Evolutionary conservation across 2,888 invertebrate genomes (phyloP).

Genomic region (Plagiodera versicolora): DNA sequence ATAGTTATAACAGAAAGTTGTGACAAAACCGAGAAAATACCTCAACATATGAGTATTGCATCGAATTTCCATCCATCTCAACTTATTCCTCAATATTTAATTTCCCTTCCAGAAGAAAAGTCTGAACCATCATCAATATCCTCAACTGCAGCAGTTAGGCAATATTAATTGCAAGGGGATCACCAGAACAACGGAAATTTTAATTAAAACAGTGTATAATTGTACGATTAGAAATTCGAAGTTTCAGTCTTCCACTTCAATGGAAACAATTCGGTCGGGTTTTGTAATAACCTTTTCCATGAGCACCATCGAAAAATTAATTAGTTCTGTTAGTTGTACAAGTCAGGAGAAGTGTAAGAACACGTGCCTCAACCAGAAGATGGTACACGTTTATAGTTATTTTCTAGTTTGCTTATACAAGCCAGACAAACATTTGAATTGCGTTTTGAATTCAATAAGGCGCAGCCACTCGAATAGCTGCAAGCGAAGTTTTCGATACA

Average conservation of each 20-base stretch:
- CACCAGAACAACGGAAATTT: slow-evolving; percentile 13
- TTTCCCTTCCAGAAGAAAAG: background rate
- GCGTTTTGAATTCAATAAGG: too few relatives aligned
- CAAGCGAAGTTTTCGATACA: too few relatives aligned
- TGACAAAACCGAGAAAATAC: too few relatives aligned
- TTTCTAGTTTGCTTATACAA: background rate
- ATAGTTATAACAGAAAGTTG: too few relatives aligned
- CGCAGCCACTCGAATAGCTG: too few relatives aligned
- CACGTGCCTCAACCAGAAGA: background rate
- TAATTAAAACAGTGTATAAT: slow-evolving; percentile 20
- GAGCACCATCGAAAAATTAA: slow-evolving; percentile 21
- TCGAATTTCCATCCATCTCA: too few relatives aligned
- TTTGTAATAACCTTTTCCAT: slow-evolving; percentile 19
- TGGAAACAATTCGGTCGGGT: slow-evolving; percentile 14
- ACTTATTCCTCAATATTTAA: background rate
- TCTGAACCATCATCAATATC: background rate
- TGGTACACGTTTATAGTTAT: background rate
- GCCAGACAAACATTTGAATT: too few relatives aligned
- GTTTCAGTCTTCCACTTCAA: slow-evolving; percentile 17
- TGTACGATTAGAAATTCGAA: slow-evolving; percentile 17
- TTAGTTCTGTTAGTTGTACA: slow-evolving; percentile 20
- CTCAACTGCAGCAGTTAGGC: background rate
- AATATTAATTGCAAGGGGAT: slow-evolving; percentile 7
- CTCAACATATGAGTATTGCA: too few relatives aligned
- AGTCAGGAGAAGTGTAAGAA: background rate